Conservation (phyloP, 2,113 vertebrate species). For the Sylvietta virens region DNA sequence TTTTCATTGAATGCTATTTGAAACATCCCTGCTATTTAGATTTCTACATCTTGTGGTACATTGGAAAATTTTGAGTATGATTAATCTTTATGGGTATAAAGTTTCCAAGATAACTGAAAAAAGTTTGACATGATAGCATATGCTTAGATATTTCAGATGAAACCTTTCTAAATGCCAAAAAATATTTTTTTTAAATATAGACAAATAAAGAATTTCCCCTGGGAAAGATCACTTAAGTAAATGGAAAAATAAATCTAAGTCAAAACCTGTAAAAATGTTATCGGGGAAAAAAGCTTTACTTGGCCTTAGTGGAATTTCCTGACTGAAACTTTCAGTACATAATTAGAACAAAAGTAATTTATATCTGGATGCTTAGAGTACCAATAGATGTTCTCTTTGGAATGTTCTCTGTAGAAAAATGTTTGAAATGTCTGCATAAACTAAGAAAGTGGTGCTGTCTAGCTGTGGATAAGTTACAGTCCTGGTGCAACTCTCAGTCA, state of each 20-base stretch:
- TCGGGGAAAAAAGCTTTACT: not conserved
- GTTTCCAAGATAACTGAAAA: not conserved
- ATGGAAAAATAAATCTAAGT: not conserved
- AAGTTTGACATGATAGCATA: not conserved
- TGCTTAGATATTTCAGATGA: not conserved
- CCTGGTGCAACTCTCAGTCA: not conserved
- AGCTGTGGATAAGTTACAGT: not conserved
- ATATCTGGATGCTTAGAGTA: not conserved
- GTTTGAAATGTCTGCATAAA: not conserved
- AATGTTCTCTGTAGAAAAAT: not conserved
- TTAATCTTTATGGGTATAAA: not conserved
- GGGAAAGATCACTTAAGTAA: not conserved
- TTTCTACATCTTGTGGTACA: not conserved
- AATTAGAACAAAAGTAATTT: not conserved
- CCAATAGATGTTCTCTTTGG: not conserved
- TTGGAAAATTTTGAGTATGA: not conserved
- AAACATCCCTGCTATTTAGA: not conserved
- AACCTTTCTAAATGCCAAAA: not conserved
- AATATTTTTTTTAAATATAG: not conserved
- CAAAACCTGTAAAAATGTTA: not conserved
- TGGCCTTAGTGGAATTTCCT: conserved; percentile 9
- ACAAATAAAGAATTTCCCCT: not conserved
- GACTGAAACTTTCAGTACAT: not conserved
- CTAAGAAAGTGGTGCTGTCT: not conserved
- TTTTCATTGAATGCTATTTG: not conserved